These are phyloP conservation scores for Drosophila quadrilineata DNA, from an alignment of 1,140 invertebrate genomes.

Conservation along the genomic window DNA sequence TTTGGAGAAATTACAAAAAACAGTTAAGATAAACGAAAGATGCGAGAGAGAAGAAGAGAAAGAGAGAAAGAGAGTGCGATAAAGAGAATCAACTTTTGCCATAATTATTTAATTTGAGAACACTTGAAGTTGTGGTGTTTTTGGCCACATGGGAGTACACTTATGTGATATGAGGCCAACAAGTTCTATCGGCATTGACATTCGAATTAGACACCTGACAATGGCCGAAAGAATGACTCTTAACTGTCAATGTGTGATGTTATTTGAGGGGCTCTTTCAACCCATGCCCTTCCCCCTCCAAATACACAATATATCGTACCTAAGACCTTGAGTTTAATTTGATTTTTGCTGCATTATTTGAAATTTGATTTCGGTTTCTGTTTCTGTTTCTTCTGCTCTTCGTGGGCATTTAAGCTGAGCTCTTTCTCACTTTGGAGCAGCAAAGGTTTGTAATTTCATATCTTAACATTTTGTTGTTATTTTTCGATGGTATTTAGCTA, in stretches of 20 bases:
- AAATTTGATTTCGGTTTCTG: slow-evolving; percentile 66
- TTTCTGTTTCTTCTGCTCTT: slow-evolving; percentile 25
- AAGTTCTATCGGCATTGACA: slow-evolving; percentile 71
- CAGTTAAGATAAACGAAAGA: no score
- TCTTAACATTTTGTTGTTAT: slow-evolving; percentile 13
- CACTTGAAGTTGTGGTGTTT: slow-evolving; percentile 16
- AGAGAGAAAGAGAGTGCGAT: slow-evolving; percentile 31
- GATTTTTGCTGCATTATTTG: slow-evolving; percentile 52
- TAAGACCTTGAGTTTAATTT: slow-evolving; percentile 55
- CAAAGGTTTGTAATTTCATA: slow-evolving; percentile 69
- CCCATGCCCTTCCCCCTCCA: background rate
- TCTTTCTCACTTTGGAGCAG: slow-evolving; percentile 8
- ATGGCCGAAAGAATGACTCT: slow-evolving; percentile 36
- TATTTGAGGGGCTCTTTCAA: slow-evolving; percentile 20
- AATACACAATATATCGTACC: slow-evolving; percentile 21
- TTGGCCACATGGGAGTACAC: background rate
- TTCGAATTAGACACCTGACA: slow-evolving; percentile 76
- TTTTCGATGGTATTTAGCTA: slow-evolving; percentile 63
- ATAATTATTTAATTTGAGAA: slow-evolving; percentile 61
- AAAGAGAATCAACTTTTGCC: slow-evolving; percentile 7
- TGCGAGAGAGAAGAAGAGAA: slow-evolving; percentile 10
- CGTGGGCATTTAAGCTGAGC: slow-evolving; percentile 57
- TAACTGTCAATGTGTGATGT: slow-evolving; percentile 42
- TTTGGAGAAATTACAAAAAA: no score
- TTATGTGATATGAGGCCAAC: slow-evolving; percentile 40